Conservation (phyloP, 2,113 vertebrate species). For the Melanerpes formicivorus region DNA sequence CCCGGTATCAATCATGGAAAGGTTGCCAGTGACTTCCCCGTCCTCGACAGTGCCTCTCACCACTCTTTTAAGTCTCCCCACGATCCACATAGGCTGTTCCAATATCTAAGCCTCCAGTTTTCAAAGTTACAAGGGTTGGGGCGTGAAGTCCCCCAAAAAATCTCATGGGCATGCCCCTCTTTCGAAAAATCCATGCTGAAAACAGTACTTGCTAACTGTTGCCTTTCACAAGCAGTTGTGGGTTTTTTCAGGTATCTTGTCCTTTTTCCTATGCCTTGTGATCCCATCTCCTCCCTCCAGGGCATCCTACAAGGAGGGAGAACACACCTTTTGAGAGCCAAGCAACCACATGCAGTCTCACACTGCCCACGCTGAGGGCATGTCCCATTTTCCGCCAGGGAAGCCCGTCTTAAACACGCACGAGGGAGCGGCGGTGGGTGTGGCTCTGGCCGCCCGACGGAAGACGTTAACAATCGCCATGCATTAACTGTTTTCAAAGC, state of each 20-base stretch:
- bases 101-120: not conserved
- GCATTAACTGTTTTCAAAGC: too few species aligned
- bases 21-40: not conserved
- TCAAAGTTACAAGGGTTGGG: not conserved
- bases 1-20: not conserved
- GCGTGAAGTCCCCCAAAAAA: not conserved
- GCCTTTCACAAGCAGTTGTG: not conserved
- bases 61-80: not conserved
- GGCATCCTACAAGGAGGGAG: not conserved
- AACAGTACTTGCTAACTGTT: not conserved
- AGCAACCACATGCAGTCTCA: accelerated
- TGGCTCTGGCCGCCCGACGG: too few species aligned
- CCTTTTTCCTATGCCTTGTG: not conserved
- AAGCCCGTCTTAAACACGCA: too few species aligned
- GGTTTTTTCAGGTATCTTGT: not conserved
- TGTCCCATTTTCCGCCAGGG: too few species aligned
- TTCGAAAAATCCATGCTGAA: not conserved
- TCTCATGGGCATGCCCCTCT: not conserved
- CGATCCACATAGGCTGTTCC: not conserved
- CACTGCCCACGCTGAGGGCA: accelerated
- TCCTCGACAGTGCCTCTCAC: not conserved
- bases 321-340: not conserved
- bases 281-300: not conserved
- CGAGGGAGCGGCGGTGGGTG: too few species aligned
- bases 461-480: too few species aligned